Evolutionary conservation across 2,797 vertebrate genomes (phyloP), one percentile per base, ranked within the genome.

Genomic region (Decapterus maruadsi): DNA sequence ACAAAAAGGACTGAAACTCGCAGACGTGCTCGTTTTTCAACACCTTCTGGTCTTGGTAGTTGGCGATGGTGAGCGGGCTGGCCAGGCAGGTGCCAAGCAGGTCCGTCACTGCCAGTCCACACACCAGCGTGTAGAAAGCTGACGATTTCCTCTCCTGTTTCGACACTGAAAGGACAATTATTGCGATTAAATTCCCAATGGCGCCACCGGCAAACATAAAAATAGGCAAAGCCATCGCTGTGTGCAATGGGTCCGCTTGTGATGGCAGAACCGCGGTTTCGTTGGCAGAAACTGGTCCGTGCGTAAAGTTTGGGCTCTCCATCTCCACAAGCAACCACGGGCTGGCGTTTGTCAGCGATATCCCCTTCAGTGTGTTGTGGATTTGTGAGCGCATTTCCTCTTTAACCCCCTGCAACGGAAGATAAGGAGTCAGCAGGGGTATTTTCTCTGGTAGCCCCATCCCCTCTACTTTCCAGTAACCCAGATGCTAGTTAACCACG

Each of bases 201-300:
- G 98, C 97, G 0, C 98, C 98, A 1, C 97, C 96, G 22, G 96
- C 96, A 71, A 99, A 99, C 98, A 99, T 99, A 19, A 98, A 34
- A 4, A 87, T 66, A 0, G 93, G 93, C 0, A 91, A 7, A 13
- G 60, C 71, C 1, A 88, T 72, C 0, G 17, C 16, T 2, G 22
- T 58, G 1, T 34, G n/a, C 0, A n/a, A 14, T 0, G 1, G 2
- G 11, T 1, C 0, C 14, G 0, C 1, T 0, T 46, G 31, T 1
- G 75, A 22, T 0, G 1, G 3, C 16, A 38, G 55, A 1, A 6
- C 14, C 4, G 0, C 13, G 0, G 88, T 84, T 10, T 40, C 26
- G 53, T 92, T 93, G 0, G 0, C 13, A 63, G 72, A 17, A 1
- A 2, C 2, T 16, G 53, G 4, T 19, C 64, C 77, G 56, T 90